A percentile compares a stretch with the other conserved stretches of the same genome.
Evolutionary conservation across 2,888 invertebrate species (phyloP).

Genomic region (Cacoxenus indagator): DNA sequence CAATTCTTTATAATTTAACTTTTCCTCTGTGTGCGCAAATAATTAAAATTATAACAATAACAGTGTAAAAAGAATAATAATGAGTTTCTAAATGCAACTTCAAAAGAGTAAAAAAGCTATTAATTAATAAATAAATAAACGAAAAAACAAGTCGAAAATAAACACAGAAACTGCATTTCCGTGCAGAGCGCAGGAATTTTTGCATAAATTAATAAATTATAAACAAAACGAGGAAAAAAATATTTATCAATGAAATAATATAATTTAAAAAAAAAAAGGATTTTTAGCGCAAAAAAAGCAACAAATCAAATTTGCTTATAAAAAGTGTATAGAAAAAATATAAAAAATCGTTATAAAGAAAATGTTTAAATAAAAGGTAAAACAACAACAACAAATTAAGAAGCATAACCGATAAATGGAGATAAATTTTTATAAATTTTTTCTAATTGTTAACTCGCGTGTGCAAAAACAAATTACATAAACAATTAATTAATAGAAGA

Average conservation of each 20-base stretch:
- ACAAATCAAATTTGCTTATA: too few species aligned
- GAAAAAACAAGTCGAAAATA: constrained; percentile 34
- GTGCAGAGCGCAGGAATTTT: constrained; percentile 12
- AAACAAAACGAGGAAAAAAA: constrained; percentile 17
- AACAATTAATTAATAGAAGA: background rate
- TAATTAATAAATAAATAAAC: constrained; percentile 29
- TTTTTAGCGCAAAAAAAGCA: constrained; percentile 25
- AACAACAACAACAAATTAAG: background rate
- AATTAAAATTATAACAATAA: constrained; percentile 6
- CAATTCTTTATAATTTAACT: constrained; percentile 6
- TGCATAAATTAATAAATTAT: constrained; percentile 35
- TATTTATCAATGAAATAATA: constrained; percentile 31
- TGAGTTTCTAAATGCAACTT: constrained; percentile 18
- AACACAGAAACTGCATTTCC: constrained; percentile 17
- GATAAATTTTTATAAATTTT: too few species aligned
- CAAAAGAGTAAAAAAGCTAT: constrained; percentile 19
- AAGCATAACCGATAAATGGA: too few species aligned
- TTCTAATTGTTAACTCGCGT: background rate
- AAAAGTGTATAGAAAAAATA: constrained; percentile 16
- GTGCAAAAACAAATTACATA: constrained; percentile 3
- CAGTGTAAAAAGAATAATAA: constrained; percentile 24
- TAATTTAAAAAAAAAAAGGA: background rate
- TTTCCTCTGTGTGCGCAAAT: background rate
- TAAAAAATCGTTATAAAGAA: background rate
- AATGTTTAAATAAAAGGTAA: constrained; percentile 9